Conservation (phyloP, 2,113 vertebrate species). For the Salvelinus fontinalis region DNA sequence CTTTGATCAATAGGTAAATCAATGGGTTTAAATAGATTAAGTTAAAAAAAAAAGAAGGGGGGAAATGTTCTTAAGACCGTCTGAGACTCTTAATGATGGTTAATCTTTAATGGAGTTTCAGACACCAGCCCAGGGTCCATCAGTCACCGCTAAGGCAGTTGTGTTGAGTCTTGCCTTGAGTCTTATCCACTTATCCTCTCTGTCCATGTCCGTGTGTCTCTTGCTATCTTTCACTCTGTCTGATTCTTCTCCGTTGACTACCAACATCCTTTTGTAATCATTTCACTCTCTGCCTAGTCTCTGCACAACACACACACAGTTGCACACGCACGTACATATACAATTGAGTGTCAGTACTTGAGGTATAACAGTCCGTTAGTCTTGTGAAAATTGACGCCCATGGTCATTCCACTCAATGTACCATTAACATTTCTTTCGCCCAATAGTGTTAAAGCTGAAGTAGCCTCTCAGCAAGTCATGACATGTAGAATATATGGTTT, state of each 20-base stretch:
- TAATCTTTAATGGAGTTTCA: slow-evolving; percentile 33
- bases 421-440: slow-evolving; percentile 54
- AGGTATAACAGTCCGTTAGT: too few species aligned
- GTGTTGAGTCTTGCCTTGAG: too few species aligned
- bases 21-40: slow-evolving; percentile 27
- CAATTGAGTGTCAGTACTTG: too few species aligned
- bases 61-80: neutral
- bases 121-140: neutral
- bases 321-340: neutral
- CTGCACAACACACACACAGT: neutral
- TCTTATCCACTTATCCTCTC: neutral
- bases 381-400: too few species aligned
- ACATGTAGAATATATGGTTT: slow-evolving; percentile 54
- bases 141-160: neutral
- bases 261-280: neutral
- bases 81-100: slow-evolving; percentile 18
- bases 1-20: slow-evolving; percentile 24
- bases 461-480: slow-evolving; percentile 51
- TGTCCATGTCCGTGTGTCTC: neutral
- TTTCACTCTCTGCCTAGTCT: neutral
- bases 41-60: neutral
- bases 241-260: neutral
- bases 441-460: slow-evolving; percentile 24
- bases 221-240: neutral
- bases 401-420: slow-evolving; percentile 17